A percentile compares a stretch with the other conserved stretches of the same genome.
Evolutionary conservation across 1,140 invertebrate species (phyloP).

Genomic region (Nasonia giraulti): DNA sequence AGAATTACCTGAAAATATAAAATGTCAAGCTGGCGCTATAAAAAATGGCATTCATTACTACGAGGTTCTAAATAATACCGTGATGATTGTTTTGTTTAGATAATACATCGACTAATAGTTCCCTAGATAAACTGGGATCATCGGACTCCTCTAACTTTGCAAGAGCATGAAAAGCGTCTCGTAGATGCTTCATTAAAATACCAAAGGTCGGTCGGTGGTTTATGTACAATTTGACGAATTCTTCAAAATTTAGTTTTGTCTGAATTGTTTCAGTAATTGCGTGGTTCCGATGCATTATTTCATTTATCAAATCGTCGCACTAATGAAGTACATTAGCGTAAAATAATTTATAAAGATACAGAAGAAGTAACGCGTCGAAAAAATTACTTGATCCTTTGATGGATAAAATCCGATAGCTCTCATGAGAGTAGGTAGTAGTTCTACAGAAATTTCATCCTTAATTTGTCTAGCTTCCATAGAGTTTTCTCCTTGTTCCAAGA

Average conservation of each 20-base stretch:
- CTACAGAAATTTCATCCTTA: constrained; percentile 76
- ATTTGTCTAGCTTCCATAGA: constrained; percentile 76
- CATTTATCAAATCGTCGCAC: constrained; percentile 81
- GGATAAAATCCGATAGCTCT: constrained; percentile 84
- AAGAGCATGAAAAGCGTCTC: constrained; percentile 59
- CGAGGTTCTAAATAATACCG: background rate
- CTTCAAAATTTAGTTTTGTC: constrained; percentile 79
- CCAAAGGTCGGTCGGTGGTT: constrained; percentile 81
- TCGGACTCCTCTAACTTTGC: constrained; percentile 31
- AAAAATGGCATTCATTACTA: background rate
- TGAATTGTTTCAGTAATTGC: constrained; percentile 73
- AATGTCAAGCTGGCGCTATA: background rate
- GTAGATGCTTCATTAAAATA: constrained; percentile 64
- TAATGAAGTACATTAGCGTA: constrained; percentile 58
- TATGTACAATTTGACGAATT: constrained; percentile 83
- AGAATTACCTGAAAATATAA: background rate
- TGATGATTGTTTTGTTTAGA: background rate
- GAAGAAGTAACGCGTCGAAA: background rate
- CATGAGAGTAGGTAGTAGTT: constrained; percentile 82
- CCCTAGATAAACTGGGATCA: constrained; percentile 53
- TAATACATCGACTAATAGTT: constrained; percentile 49
- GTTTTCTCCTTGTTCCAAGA: constrained; percentile 81
- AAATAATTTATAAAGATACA: background rate
- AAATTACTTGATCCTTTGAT: constrained; percentile 80
- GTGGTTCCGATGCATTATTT: constrained; percentile 79